phyloP scores from a whole-genome alignment of 2,113 vertebrate genomes.

The Tiliqua scincoides region DNA sequence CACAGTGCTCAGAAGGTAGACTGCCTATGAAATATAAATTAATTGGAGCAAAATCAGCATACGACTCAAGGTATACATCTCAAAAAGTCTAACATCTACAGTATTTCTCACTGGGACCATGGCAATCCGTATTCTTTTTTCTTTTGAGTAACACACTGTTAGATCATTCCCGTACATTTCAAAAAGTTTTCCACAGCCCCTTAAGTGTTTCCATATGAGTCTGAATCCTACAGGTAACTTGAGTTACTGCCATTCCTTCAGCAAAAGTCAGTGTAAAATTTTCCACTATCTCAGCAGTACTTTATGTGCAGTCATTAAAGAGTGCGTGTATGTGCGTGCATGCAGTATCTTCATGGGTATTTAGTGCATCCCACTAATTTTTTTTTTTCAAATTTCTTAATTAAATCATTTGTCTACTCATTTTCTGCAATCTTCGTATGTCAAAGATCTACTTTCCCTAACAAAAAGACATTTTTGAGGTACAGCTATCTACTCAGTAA shows the following conservation, averaged over 20 bases:
- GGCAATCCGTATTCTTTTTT: conserved; percentile 68
- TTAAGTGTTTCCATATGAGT: conserved; percentile 81
- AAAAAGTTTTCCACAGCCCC: conserved; percentile 80
- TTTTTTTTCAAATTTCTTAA: conserved; percentile 48
- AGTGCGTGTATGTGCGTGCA: neutral
- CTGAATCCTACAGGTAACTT: conserved; percentile 78
- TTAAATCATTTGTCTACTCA: conserved; percentile 64
- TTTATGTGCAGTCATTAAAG: conserved; percentile 76
- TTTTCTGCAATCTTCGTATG: conserved; percentile 63
- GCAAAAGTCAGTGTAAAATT: conserved; percentile 74
- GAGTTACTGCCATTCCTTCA: conserved; percentile 77
- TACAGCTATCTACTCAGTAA: conserved; percentile 64
- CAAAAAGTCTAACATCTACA: conserved; percentile 21
- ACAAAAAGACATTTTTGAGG: neutral
- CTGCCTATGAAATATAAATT: neutral
- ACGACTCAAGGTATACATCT: neutral
- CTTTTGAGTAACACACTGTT: conserved; percentile 60
- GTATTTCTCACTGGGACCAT: conserved; percentile 60
- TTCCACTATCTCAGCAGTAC: conserved; percentile 78
- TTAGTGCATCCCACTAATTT: conserved; percentile 58
- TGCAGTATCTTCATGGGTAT: conserved; percentile 30
- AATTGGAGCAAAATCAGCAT: neutral
- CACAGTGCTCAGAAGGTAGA: neutral
- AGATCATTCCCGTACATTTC: conserved; percentile 75
- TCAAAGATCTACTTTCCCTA: conserved; percentile 45